phyloP scores from a whole-genome alignment of 2,113 vertebrate genomes.

The Nettapus auritus region DNA sequence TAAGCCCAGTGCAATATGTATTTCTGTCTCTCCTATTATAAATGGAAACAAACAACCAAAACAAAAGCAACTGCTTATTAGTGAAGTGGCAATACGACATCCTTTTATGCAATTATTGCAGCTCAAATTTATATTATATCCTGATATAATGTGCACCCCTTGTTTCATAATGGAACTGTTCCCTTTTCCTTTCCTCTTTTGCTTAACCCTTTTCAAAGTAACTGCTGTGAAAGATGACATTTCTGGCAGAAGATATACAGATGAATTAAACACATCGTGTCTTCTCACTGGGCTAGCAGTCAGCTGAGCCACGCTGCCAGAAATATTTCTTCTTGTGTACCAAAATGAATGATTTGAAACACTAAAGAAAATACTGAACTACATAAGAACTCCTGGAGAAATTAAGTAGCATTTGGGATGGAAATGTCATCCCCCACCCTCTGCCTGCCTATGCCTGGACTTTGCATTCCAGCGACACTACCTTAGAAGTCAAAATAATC shows the following conservation, averaged over 20 bases:
- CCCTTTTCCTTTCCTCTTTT: background rate
- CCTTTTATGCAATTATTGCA: background rate
- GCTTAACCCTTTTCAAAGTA: background rate
- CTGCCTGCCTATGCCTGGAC: background rate
- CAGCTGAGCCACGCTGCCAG: background rate
- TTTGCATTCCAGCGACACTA: background rate
- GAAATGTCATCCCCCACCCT: background rate
- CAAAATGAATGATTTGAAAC: background rate
- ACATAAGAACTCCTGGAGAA: background rate
- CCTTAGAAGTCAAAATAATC: background rate
- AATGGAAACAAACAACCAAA: background rate
- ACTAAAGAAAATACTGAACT: background rate
- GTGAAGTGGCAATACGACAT: background rate
- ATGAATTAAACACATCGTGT: background rate
- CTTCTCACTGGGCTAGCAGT: background rate
- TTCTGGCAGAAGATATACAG: background rate
- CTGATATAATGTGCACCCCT: background rate
- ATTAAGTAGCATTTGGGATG: background rate
- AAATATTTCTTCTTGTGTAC: background rate
- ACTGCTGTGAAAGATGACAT: background rate
- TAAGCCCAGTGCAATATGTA: background rate
- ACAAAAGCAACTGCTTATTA: background rate
- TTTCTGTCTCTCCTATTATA: background rate
- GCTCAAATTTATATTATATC: background rate
- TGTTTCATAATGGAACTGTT: background rate